Evolutionary conservation across 2,797 vertebrate species (phyloP), one percentile per base, ranked within the genome.

Genomic region (Cossypha polioptera): DNA sequence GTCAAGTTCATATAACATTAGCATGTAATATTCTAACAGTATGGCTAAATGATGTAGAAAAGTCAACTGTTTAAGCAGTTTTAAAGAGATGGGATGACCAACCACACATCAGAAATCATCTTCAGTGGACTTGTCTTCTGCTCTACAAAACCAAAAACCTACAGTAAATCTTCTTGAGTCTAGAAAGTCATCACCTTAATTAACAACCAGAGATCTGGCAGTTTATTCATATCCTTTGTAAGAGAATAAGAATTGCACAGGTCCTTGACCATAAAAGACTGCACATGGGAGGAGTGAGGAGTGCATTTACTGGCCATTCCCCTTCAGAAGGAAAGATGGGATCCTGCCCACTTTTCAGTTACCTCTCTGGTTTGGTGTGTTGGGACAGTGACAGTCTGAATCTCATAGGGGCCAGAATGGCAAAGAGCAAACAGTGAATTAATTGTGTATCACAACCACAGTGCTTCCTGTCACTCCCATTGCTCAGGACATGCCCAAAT

Each of bases 391-490:
- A 68, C 54, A 51, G 6, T 51, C 55, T 73, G 29, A 82, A 48
- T 77, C 33, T 63, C 69, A 25, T 4, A 28, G 20, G 8, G 18
- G 11, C 10, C 59, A 59, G 16, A 29, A 73, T 45, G 42, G 13
- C 35, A 80, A 92, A 74, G 57, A 80, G 35, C 50, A 90, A 94
- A 75, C 15, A 85, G 40, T 83, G 66, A 88, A 94, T 86, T 86
- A 89, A 61, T 43, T 68, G 42, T 90, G 61, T 72, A 84, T 88
- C 79, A 84, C 42, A 83, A 76, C 57, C 75, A 67, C 67, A 77
- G 48, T 33, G 17, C 45, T 92, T 94, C 74, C 90, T 86, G 79
- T 36, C 25, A 38, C 22, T 29, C 24, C 47, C 48, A 38, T 20
- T 79, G 11, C 80, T 88, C 40, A 38, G 42, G 6, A 5, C 8